These are phyloP conservation scores for Styela plicata DNA, from an alignment of 23 tunicate species.

Conservation along the genomic window DNA sequence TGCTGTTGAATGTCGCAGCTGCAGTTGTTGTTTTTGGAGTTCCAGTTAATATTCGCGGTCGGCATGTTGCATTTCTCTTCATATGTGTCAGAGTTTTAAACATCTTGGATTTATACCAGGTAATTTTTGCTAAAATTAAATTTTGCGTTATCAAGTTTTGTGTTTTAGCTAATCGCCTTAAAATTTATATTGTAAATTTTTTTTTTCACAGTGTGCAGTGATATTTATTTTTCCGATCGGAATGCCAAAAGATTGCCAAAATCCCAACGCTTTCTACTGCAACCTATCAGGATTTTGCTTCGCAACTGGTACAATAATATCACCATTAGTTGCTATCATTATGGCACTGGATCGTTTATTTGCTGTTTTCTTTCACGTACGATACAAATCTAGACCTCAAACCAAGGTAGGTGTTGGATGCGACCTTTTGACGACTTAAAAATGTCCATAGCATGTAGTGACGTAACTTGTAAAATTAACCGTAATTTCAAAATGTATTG, in stretches of 20 bases:
- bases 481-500: no score
- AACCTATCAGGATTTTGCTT: constrained; percentile 35
- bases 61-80: constrained; percentile 54
- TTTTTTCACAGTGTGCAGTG: constrained; percentile 34
- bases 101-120: constrained; percentile 47
- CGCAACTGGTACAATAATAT: constrained; percentile 31
- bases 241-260: constrained; percentile 39
- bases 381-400: constrained; percentile 42
- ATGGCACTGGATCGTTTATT: constrained; percentile 55
- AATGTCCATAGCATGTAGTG: no score
- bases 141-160: no score
- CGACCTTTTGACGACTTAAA: no score
- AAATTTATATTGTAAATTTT: no score
- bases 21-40: constrained; percentile 43
- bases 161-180: no score
- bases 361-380: constrained; percentile 57
- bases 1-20: constrained; percentile 43
- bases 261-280: constrained; percentile 27
- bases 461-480: no score
- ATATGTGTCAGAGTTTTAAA: constrained; percentile 49
- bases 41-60: constrained; percentile 42
- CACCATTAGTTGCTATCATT: constrained; percentile 55
- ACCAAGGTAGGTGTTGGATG: constrained; percentile 33
- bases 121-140: neutral
- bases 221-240: constrained; percentile 40